phyloP scores from a whole-genome alignment of 2,888 invertebrate genomes.

The Drosophila histrio region DNA sequence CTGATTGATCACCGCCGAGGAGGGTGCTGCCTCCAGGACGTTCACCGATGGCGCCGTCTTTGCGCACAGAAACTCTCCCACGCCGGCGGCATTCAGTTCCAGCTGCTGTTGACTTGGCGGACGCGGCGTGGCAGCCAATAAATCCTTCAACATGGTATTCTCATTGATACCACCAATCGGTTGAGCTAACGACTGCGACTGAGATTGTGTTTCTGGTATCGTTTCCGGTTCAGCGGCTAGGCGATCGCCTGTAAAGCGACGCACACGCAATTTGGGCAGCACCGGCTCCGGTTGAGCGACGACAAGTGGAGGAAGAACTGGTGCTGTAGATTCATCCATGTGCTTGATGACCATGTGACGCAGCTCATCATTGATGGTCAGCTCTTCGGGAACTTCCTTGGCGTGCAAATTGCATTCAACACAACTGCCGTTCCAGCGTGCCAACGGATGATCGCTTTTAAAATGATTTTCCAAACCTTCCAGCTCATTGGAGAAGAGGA shows the following conservation, averaged over 20 bases:
- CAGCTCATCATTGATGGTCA: conserved; percentile 62
- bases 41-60: conserved; percentile 27
- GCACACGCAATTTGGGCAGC: conserved; percentile 67
- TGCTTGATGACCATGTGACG: conserved; percentile 72
- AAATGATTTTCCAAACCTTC: conserved; percentile 81
- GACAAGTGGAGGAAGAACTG: not conserved
- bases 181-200: not conserved
- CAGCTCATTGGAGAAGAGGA: conserved; percentile 77
- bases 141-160: conserved; percentile 42
- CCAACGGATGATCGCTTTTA: conserved; percentile 77
- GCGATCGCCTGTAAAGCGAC: conserved; percentile 78
- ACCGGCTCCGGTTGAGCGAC: not conserved
- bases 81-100: conserved; percentile 35
- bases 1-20: conserved; percentile 19
- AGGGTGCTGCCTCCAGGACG: not conserved
- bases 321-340: conserved; percentile 35
- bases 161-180: not conserved
- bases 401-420: conserved; percentile 83
- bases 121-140: conserved; percentile 46
- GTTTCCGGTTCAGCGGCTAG: conserved; percentile 12
- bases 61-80: conserved; percentile 40
- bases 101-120: conserved; percentile 43
- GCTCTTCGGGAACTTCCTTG: not conserved
- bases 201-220: not conserved
- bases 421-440: conserved; percentile 86